Percentiles rank a stretch among this genome's conserved stretches.
Evolutionary conservation across 2,888 invertebrate species (phyloP).

Genomic region (Drosophila prolongata): DNA sequence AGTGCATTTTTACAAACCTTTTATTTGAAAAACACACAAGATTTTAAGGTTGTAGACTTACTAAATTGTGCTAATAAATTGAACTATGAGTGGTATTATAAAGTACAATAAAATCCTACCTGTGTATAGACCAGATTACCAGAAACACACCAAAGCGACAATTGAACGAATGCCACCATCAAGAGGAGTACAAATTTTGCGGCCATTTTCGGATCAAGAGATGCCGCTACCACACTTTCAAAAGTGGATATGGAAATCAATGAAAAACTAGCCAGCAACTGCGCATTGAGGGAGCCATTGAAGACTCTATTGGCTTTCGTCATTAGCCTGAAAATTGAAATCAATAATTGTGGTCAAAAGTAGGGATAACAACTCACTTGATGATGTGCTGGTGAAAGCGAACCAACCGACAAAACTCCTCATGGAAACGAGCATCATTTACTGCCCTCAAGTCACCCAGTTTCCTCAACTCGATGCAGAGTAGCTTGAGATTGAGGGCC

Average conservation of each 20-base stretch:
- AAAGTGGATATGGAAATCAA: constrained; percentile 80
- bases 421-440: constrained; percentile 42
- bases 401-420: constrained; percentile 60
- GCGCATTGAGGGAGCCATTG: constrained; percentile 70
- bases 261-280: constrained; percentile 75
- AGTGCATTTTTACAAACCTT: no score
- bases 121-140: constrained; percentile 73
- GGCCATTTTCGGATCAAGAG: constrained; percentile 64
- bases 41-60: no score
- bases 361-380: constrained; percentile 41
- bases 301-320: constrained; percentile 65
- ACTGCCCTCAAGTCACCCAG: constrained; percentile 36
- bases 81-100: no score
- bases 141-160: constrained; percentile 78
- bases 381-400: constrained; percentile 79
- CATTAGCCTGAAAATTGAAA: constrained; percentile 32
- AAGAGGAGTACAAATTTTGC: constrained; percentile 75
- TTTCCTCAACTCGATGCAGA: constrained; percentile 68
- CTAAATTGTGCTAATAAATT: no score
- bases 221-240: constrained; percentile 67
- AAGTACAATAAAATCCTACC: constrained; percentile 51
- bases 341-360: no score
- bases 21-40: no score
- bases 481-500: constrained; percentile 71
- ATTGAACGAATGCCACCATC: constrained; percentile 69